Base-by-base conservation (phyloP, 2,797 vertebrate species). In the Enteromius treurensis region DNA sequence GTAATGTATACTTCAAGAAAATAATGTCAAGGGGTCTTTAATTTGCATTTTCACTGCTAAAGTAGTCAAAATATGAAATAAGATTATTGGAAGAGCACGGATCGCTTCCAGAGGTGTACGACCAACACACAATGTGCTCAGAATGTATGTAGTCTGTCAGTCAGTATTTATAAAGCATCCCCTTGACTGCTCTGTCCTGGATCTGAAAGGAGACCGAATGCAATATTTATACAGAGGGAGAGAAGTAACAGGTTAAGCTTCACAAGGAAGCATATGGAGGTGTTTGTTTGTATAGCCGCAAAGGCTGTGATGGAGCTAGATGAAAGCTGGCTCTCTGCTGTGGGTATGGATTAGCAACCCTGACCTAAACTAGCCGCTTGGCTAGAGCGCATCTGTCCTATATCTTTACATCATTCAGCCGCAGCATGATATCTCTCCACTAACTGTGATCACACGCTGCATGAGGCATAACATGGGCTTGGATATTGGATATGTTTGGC, bases 151-250 rank as follows among this genome's bases (percentile, higher is more conserved):
- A 65, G 76, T 90, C 89, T 91, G 91, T 92, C 92, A 90, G 91
- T 79, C 87, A 84, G 84, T 93, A 93, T 94, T 94, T 93, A 93
- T 94, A 92, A 92, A 93, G 90, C 26, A 88, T 93, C 91, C 93
- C 84, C 90, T 34, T 89, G 92, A 89, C 92, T 80, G 89, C 88
- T 85, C 84, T 92, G 92, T 92, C 92, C 93, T 91, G 91, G 89
- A 92, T 94, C 90, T 90, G 84, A 73, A 74, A 91, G 82, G 55
- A 90, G 91, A 91, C 89, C 91, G 90, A 90, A 90, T 91, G 89
- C 88, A 91, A 92, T 94, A 92, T 93, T 93, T 92, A 92, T 93
- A 90, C 88, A 86, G 86, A 87, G 84, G 85, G 85, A 90, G 82
- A 77, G 89, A 82, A 90, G 90, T 88, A 88, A 85, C 68, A 80